Evolutionary conservation across 1,140 invertebrate genomes (phyloP).

Genomic region (Hylaeus volcanicus): DNA sequence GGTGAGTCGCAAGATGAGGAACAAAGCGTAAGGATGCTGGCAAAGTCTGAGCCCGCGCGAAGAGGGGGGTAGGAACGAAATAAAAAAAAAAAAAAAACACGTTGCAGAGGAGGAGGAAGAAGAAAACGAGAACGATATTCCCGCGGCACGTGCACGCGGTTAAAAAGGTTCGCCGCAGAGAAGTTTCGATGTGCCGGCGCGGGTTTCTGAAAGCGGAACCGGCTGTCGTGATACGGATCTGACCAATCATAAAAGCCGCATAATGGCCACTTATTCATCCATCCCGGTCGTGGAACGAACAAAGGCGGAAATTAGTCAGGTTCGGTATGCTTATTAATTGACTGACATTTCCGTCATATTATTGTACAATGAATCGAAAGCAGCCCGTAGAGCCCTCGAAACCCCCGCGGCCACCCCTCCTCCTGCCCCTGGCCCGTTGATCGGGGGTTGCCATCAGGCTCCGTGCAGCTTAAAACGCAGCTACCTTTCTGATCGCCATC

Average conservation of each 20-base stretch:
- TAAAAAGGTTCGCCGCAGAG: constrained; percentile 76
- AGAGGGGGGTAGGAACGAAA: background rate
- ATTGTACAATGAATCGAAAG: constrained; percentile 76
- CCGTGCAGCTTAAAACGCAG: background rate
- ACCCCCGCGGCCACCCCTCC: constrained; percentile 35
- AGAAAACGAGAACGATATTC: constrained; percentile 65
- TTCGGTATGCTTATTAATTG: constrained; percentile 81
- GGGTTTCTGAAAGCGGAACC: constrained; percentile 78
- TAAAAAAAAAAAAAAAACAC: background rate
- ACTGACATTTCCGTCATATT: constrained; percentile 81
- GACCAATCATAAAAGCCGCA: constrained; percentile 81
- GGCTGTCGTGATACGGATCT: constrained; percentile 80
- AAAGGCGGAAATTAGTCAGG: constrained; percentile 80
- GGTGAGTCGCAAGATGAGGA: background rate
- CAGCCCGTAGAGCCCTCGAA: constrained; percentile 70
- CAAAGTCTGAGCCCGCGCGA: constrained; percentile 5
- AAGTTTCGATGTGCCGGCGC: constrained; percentile 76
- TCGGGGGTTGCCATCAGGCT: constrained; percentile 34
- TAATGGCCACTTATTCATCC: constrained; percentile 80
- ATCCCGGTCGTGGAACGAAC: constrained; percentile 68
- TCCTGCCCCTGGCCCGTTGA: background rate
- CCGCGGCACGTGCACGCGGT: constrained; percentile 78
- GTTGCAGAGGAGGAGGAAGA: constrained; percentile 23
- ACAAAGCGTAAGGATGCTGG: background rate
- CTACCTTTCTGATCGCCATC: constrained; percentile 11